Percentiles rank a stretch among this genome's conserved stretches.
Evolutionary conservation across 2,113 vertebrate genomes (phyloP).

Genomic region (Parus major): DNA sequence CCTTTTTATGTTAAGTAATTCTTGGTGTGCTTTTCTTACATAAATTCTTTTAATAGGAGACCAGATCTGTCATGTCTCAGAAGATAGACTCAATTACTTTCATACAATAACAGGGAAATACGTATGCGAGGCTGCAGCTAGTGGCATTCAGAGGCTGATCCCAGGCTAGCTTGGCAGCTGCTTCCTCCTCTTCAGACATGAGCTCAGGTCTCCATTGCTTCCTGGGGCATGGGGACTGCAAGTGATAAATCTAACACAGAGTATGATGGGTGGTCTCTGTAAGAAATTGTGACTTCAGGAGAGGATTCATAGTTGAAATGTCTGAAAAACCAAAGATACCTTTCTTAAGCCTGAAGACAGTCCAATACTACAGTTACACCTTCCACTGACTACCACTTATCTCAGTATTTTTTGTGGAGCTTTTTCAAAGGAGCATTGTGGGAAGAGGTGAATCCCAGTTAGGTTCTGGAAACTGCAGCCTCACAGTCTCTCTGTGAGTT

Average conservation of each 20-base stretch:
- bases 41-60: not conserved
- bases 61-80: not conserved
- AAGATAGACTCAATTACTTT: not conserved
- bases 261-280: not conserved
- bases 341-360: not conserved
- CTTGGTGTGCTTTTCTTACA: not conserved
- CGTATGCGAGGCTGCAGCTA: not conserved
- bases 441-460: not conserved
- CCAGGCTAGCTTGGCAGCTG: not conserved
- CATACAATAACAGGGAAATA: not conserved
- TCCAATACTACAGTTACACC: not conserved
- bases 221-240: not conserved
- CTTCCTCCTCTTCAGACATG: accelerated
- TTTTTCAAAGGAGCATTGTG: not conserved
- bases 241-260: not conserved
- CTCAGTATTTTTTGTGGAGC: not conserved
- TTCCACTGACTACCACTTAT: not conserved
- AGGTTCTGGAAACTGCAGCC: not conserved
- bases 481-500: not conserved
- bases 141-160: not conserved
- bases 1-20: not conserved
- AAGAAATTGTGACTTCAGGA: not conserved
- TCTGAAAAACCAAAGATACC: not conserved
- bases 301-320: not conserved
- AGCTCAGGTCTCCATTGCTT: not conserved